Evolutionary conservation across 1,140 invertebrate species (phyloP).

Genomic region (Condylostylus longicornis): DNA sequence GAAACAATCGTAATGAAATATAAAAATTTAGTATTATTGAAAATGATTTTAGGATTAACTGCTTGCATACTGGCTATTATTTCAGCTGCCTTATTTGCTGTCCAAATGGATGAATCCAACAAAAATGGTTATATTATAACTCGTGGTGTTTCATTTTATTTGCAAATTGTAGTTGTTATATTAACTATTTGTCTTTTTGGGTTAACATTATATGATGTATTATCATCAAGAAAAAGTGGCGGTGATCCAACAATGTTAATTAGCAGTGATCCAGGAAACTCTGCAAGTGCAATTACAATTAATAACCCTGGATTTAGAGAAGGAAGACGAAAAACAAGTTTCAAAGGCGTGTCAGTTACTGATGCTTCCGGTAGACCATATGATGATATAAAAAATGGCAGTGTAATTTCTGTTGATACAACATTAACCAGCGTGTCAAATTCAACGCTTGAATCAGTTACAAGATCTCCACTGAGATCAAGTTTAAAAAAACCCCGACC

Average conservation of each 20-base stretch:
- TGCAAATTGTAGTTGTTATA: slow-evolving; percentile 64
- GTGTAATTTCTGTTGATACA: slow-evolving; percentile 57
- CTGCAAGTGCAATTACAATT: slow-evolving; percentile 48
- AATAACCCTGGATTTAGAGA: slow-evolving; percentile 73
- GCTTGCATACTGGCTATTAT: slow-evolving; percentile 65
- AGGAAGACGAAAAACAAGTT: slow-evolving; percentile 41
- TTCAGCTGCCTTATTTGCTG: slow-evolving; percentile 60
- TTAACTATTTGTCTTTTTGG: slow-evolving; percentile 58
- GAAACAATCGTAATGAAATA: slow-evolving; percentile 64
- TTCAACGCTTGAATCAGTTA: slow-evolving; percentile 42
- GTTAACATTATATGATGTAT: slow-evolving; percentile 57
- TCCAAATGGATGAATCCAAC: slow-evolving; percentile 62
- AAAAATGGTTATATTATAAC: slow-evolving; percentile 53
- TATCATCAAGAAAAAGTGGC: slow-evolving; percentile 48
- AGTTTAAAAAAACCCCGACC: slow-evolving; percentile 66
- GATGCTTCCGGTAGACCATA: slow-evolving; percentile 69
- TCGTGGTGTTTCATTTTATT: slow-evolving; percentile 67
- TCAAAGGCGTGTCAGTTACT: slow-evolving; percentile 57
- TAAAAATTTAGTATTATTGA: slow-evolving; percentile 53
- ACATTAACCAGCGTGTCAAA: slow-evolving; percentile 51
- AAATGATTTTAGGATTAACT: slow-evolving; percentile 56
- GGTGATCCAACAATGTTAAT: slow-evolving; percentile 60
- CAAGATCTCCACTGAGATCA: slow-evolving; percentile 59
- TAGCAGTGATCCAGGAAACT: slow-evolving; percentile 37
- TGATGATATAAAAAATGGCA: slow-evolving; percentile 55